Evolutionary conservation across 2,888 invertebrate genomes (phyloP), one percentile per base, ranked within the genome.

Genomic region (Thumatha senex): DNA sequence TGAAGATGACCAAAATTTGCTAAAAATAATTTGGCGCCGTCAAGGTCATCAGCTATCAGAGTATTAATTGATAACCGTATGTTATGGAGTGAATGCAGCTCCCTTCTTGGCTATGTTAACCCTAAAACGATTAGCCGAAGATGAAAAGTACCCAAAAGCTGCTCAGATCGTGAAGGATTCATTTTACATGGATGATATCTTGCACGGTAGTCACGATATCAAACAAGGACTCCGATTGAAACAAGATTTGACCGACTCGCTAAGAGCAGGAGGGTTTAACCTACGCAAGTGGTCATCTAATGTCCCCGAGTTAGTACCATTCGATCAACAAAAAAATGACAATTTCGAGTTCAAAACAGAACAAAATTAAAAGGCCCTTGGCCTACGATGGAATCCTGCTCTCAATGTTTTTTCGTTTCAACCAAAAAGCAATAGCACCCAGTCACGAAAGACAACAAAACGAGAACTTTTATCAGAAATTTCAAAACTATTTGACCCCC

Each of bases 401-500:
- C 7, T 5, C 5, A 56, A 62, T 24, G 30, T 41, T 10, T 52
- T 63, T 29, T 47, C 14, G 15, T 62, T 63, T 34, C 29, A 30
- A 8, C 8, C 8, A 8, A 8, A 8, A 30, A 8, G 30, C 30
- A 30, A 30, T 30, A 8, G 7, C 30, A n/a, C n/a, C n/a, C n/a
- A n/a, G n/a, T n/a, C n/a, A n/a, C n/a, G n/a, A n/a, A 5, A 30
- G 30, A 5, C 30, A 15, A 42, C 56, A 4, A 57, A 60, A 49
- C 39, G 63, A 14, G 9, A 5, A 4, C 29, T 63, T 30, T 45
- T 62, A 2, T 60, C 60, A 12, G 39, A 54, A 7, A 53, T 62
- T 29, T 47, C 57, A 0, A 63, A 54, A 42, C 13, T 58, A 40
- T 63, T 49, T 8, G 58, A 63, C 34, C 58, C 63, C 1, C 44